Conservation (phyloP, 2,113 vertebrate species). For the Cacatua alba region DNA sequence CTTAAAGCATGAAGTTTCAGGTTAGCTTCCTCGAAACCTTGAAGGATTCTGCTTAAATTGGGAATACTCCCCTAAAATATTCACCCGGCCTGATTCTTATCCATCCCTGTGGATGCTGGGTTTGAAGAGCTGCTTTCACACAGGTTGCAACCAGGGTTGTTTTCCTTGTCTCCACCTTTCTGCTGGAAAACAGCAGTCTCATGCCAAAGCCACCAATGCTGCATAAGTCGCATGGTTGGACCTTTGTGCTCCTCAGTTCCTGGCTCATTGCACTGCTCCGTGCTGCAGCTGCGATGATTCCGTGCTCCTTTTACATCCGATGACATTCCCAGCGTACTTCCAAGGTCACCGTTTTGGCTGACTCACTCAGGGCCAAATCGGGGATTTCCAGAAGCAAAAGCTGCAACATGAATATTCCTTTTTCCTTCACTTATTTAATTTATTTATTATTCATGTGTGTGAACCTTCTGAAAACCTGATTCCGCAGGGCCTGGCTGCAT, state of each 20-base stretch:
- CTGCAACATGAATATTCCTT: neutral
- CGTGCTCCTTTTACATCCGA: neutral
- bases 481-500: neutral
- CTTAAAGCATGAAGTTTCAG: accelerated
- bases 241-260: neutral
- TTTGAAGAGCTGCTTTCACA: neutral
- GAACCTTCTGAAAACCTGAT: neutral
- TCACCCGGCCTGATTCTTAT: neutral
- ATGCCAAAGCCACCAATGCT: accelerated
- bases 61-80: neutral
- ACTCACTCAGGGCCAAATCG: neutral
- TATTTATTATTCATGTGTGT: neutral
- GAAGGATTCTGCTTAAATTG: neutral
- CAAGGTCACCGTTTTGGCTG: neutral
- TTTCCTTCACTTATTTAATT: neutral
- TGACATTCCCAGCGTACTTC: constrained; percentile 26
- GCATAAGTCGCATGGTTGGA: accelerated
- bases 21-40: neutral
- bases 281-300: neutral
- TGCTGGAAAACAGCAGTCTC: neutral
- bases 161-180: neutral
- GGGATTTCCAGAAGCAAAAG: constrained; percentile 28
- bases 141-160: neutral
- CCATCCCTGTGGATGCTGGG: neutral
- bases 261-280: neutral